Conservation (phyloP, 2,797 vertebrate species). For the Sphenopsis melanotis region DNA sequence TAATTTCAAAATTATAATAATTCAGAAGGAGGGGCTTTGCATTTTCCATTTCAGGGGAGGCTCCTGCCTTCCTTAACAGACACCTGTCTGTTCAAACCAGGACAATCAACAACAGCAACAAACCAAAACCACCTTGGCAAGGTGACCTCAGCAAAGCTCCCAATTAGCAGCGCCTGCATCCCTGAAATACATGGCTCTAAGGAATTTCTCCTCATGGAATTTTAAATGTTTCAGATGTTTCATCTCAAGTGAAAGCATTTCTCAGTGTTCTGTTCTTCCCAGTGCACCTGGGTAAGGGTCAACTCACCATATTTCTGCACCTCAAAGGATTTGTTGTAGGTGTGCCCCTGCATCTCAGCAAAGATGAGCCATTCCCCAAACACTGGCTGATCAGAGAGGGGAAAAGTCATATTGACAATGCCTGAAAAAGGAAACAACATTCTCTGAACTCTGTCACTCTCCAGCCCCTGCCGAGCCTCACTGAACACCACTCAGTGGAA, state of each 20-base stretch:
- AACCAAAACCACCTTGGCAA: background rate
- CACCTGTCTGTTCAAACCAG: background rate
- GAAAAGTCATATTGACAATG: conserved; percentile 89
- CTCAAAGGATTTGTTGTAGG: conserved; percentile 91
- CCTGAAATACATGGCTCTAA: background rate
- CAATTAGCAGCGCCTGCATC: background rate
- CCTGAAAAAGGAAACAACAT: conserved; percentile 69
- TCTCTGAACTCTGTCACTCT: background rate
- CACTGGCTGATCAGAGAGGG: conserved; percentile 91
- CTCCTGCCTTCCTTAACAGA: no score
- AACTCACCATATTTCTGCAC: conserved; percentile 93
- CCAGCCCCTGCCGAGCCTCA: background rate
- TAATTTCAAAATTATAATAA: no score
- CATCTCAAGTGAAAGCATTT: background rate
- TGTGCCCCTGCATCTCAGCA: conserved; percentile 87
- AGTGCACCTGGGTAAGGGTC: no score
- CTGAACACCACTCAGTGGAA: background rate
- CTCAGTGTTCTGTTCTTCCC: background rate
- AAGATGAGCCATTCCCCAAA: conserved; percentile 92
- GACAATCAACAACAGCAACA: background rate
- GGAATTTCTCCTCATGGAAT: background rate
- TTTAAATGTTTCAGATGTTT: background rate
- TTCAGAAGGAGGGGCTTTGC: no score
- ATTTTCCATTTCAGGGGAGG: background rate
- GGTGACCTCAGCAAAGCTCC: background rate